phyloP scores from a whole-genome alignment of 2,113 vertebrate species.

The Eubucco bourcierii region DNA sequence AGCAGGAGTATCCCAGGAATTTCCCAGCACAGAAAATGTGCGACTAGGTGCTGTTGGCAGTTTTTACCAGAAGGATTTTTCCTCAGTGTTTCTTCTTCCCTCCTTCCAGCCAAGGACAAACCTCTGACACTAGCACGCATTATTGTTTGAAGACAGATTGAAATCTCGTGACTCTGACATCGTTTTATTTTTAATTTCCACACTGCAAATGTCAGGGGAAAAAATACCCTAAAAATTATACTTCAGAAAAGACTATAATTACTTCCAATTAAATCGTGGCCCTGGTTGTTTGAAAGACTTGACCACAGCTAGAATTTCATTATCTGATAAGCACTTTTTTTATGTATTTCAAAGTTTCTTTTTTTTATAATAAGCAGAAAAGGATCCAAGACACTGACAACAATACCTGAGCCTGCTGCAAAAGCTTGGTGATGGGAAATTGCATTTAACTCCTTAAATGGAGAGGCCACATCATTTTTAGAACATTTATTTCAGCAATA shows the following conservation, averaged over 20 bases:
- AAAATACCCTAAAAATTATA: slow-evolving; percentile 73
- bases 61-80: slow-evolving; percentile 27
- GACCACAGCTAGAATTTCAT: slow-evolving; percentile 71
- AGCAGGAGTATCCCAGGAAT: slow-evolving; percentile 3
- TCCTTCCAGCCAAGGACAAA: slow-evolving; percentile 56
- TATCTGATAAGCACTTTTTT: slow-evolving; percentile 68
- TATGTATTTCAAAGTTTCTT: slow-evolving; percentile 51
- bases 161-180: slow-evolving; percentile 65
- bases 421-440: slow-evolving; percentile 8
- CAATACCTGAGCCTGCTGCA: slow-evolving; percentile 55
- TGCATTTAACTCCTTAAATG: slow-evolving; percentile 6
- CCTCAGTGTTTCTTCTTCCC: slow-evolving; percentile 1
- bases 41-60: not conserved
- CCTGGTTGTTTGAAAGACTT: slow-evolving; percentile 69
- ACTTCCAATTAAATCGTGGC: slow-evolving; percentile 71
- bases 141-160: slow-evolving; percentile 65
- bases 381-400: slow-evolving; percentile 9
- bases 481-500: not conserved
- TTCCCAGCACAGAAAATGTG: not conserved
- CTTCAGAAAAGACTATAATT: slow-evolving; percentile 74
- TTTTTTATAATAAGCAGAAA: slow-evolving; percentile 43
- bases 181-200: slow-evolving; percentile 68
- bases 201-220: slow-evolving; percentile 69
- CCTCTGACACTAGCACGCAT: slow-evolving; percentile 60
- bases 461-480: slow-evolving; percentile 7